Evolutionary conservation across 2,113 vertebrate genomes (phyloP).

Genomic region (Mirza zaza): DNA sequence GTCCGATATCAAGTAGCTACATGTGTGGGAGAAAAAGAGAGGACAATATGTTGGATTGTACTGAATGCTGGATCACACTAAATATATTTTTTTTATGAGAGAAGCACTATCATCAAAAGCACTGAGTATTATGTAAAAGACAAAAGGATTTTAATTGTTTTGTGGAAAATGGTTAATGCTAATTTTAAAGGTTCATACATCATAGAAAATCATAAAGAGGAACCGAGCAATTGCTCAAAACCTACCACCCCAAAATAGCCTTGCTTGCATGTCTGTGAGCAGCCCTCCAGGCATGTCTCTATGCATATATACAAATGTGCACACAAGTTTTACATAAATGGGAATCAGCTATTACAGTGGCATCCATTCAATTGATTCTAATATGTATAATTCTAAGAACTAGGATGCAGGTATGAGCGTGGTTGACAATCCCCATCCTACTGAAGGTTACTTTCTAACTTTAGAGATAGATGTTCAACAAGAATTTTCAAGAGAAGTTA

Average conservation of each 20-base stretch:
- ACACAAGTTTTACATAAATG: not conserved
- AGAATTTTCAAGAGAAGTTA: not conserved
- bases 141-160: not conserved
- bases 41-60: not conserved
- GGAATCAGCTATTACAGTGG: not conserved
- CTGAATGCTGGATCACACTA: not conserved
- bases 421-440: not conserved
- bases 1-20: not conserved
- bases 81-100: conserved; percentile 1
- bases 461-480: not conserved
- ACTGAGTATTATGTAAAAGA: not conserved
- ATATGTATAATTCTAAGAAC: not conserved
- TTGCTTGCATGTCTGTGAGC: not conserved
- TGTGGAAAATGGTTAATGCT: not conserved
- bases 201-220: not conserved
- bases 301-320: not conserved
- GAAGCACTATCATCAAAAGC: not conserved
- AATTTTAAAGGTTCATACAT: not conserved
- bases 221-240: not conserved
- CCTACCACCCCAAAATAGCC: not conserved
- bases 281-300: not conserved
- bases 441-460: not conserved
- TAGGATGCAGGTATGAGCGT: not conserved
- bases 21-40: not conserved
- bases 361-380: not conserved